Base-by-base conservation (phyloP, 2,888 invertebrate species). In the Branchinecta sandiegonensis region DNA sequence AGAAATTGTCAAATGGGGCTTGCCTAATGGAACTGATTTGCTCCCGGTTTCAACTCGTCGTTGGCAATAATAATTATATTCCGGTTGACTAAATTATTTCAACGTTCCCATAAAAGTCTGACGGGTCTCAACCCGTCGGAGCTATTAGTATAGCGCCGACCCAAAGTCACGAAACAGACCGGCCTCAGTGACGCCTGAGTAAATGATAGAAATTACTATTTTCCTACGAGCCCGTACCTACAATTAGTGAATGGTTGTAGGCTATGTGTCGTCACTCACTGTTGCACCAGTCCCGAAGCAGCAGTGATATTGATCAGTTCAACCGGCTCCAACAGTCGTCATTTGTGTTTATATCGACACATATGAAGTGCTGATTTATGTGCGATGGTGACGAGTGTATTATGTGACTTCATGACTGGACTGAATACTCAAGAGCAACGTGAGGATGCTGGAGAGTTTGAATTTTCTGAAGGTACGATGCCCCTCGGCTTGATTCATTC, bases 191-290 rank as follows among this genome's bases (percentile, higher is more conserved):
- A 56, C 56, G 56, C 56, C 56, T 56, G 56, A 1, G 14, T 10
- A 56, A 56, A 56, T 56, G 56, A n/a, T 56, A 56, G 56, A 56
- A 56, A 56, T 56, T 56, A 56, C 56, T 56, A 56, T 56, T 56
- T 56, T 56, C 56, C 56, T 56, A 56, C 17, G 56, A 56, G 56
- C 56, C n/a, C 8, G 56, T 56, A 56, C 17, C 56, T 9, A 17
- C 10, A 56, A 56, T 56, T 56, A 56, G 56, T 56, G 56, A 14
- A 14, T 56, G 56, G 56, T 56, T 56, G 56, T 56, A 56, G 56
- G 56, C 56, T 56, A 56, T 56, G 17, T 14, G n/a, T n/a, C 56
- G 17, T n/a, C n/a, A n/a, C n/a, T 37, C 37, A 37, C 37, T 37
- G 37, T 37, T 37, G 37, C 37, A 37, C 37, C 37, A 37, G 37